Evolutionary conservation across 2,113 vertebrate genomes (phyloP), one percentile per base, ranked within the genome.

Genomic region (Gopherus evgoodei): DNA sequence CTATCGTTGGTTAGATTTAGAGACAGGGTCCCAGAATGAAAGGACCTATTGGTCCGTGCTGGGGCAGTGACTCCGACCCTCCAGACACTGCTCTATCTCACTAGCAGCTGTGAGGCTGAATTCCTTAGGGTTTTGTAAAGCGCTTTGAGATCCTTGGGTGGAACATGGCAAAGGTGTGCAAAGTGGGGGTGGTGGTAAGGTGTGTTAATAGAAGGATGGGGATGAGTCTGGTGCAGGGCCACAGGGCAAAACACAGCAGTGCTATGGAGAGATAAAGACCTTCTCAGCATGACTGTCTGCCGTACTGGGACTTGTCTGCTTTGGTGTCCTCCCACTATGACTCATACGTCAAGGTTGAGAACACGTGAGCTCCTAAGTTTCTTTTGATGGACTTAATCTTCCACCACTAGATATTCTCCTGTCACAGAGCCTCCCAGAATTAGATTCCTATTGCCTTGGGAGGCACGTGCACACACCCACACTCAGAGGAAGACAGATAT

Each of bases 191-290:
- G 95, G 95, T 96, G 93, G 87, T 89, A 90, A 69, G 94, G 94
- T 96, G 94, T 95, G 94, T 94, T 90, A 97, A 95, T 83, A 96
- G 91, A 91, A 96, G 95, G 93, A 93, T 91, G 95, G 93, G 49
- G 87, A 93, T 82, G 93, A 95, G 94, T 29, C 9, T 90, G 91
- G 90, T 86, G 91, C 16, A 19, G 94, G 84, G 90, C 90, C 88
- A 94, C 76, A 90, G 89, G 87, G 97, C 93, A 2, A 86, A 53
- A 93, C 78, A 3, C 90, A 95, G 96, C 96, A 95, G 76, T 76
- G 76, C 93, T 91, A 93, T 84, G 95, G 91, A 65, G 69, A 84
- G 91, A 93, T 4, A 42, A 85, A 96, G 84, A 52, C 65, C 94
- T 65, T 87, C 27, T 69, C 0, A 92, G 47, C 84, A 62, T 89